Evolutionary conservation across 2,797 vertebrate genomes (phyloP).

Genomic region (Syncerus caffer): DNA sequence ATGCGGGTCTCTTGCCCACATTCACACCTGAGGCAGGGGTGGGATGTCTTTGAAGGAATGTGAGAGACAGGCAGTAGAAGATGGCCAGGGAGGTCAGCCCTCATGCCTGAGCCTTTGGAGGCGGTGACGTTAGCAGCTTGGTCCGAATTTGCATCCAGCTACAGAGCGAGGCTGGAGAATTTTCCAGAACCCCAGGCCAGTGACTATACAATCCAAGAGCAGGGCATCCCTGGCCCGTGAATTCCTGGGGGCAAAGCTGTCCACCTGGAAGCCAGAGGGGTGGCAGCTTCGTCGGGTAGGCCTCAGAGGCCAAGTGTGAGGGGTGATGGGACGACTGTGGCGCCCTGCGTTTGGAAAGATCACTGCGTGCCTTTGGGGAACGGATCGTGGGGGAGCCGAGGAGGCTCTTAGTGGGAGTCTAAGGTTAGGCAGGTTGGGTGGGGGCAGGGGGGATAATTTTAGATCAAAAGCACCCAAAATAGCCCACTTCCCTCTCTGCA

Average conservation of each 20-base stretch:
- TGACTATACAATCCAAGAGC: too few relatives aligned
- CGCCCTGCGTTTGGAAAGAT: fast-evolving
- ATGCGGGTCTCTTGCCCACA: not conserved
- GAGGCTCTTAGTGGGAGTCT: not conserved
- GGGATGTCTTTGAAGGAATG: not conserved
- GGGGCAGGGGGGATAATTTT: fast-evolving
- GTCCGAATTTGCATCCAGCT: not conserved
- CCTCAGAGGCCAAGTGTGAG: not conserved
- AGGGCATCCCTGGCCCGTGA: not conserved
- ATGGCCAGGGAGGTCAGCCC: fast-evolving
- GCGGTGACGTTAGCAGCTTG: too few relatives aligned
- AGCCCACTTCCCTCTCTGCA: not conserved
- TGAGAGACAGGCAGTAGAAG: not conserved
- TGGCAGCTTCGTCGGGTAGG: fast-evolving
- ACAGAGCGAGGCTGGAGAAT: not conserved
- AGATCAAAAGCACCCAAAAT: not conserved
- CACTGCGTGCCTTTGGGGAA: not conserved
- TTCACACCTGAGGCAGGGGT: not conserved
- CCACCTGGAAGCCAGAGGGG: not conserved
- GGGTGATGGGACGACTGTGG: fast-evolving
- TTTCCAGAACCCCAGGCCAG: not conserved
- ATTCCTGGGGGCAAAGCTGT: not conserved
- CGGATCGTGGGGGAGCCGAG: fast-evolving
- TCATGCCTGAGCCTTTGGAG: fast-evolving
- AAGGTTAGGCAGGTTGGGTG: fast-evolving